Percentiles rank a stretch among this genome's conserved stretches.
phyloP scores from a whole-genome alignment of 2,797 vertebrate species.

The Tauraco hartlaubi region DNA sequence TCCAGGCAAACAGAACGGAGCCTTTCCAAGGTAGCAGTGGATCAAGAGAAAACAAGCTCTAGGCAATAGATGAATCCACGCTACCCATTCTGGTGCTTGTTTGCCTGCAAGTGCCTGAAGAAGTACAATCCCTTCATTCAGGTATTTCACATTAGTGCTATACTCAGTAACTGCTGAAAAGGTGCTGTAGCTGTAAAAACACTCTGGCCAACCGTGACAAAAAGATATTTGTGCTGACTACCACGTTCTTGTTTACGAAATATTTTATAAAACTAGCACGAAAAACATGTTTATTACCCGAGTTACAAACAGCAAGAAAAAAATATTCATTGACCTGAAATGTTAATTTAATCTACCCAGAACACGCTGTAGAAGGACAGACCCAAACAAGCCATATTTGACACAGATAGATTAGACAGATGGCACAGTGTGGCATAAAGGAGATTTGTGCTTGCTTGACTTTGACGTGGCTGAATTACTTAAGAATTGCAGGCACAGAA shows the following conservation, averaged over 20 bases:
- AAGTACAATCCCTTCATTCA: neutral
- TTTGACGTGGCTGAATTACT: constrained; percentile 29
- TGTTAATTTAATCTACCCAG: neutral
- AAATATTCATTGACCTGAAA: neutral
- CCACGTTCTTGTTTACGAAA: neutral
- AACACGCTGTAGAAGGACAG: neutral
- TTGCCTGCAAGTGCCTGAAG: neutral
- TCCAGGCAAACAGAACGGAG: neutral
- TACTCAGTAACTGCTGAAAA: neutral
- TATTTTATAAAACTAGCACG: neutral
- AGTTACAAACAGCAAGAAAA: neutral
- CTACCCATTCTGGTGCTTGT: neutral
- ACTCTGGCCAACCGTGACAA: neutral
- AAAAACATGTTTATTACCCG: neutral
- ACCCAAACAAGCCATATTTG: constrained; percentile 59
- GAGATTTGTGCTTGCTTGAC: constrained; percentile 48
- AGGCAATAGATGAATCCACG: neutral
- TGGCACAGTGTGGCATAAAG: constrained; percentile 8
- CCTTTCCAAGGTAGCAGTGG: neutral
- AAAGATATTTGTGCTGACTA: neutral
- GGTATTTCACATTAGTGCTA: neutral
- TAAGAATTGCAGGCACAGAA: constrained; percentile 4
- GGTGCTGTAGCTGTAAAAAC: neutral
- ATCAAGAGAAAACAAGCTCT: neutral
- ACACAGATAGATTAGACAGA: constrained; percentile 64